These are phyloP conservation scores for Lepus townsendii DNA, from an alignment of 2,797 vertebrate species.

Conservation along the genomic window DNA sequence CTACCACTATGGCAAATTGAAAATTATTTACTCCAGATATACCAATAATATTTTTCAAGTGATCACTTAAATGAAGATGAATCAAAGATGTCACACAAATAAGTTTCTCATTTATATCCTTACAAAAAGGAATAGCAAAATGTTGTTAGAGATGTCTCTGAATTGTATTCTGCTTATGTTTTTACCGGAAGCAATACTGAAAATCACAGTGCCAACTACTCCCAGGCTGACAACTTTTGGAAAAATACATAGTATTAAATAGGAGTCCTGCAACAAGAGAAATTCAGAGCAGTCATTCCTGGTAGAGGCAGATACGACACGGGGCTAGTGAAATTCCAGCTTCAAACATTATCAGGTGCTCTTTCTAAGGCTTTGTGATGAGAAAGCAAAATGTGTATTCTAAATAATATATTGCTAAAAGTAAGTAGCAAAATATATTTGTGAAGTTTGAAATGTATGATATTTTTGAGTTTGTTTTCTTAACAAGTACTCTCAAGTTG, in stretches of 20 bases:
- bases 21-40: conserved; percentile 18
- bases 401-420: not conserved
- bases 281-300: not conserved
- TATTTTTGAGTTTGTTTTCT: not conserved
- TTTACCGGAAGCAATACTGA: not conserved
- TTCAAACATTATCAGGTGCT: not conserved
- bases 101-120: conserved; percentile 28
- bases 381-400: not conserved
- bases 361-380: not conserved
- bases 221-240: not conserved
- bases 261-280: not conserved
- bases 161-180: not conserved
- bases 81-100: conserved; percentile 36
- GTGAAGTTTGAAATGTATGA: not conserved
- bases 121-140: not conserved
- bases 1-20: not conserved
- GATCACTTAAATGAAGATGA: not conserved
- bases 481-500: not conserved
- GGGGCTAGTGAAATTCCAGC: not conserved
- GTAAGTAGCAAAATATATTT: not conserved
- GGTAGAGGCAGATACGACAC: accelerated
- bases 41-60: conserved; percentile 23
- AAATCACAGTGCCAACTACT: not conserved
- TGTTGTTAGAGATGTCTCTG: not conserved
- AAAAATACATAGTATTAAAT: not conserved